Evolutionary conservation across 2,888 invertebrate genomes (phyloP), one percentile per base, ranked within the genome.

Genomic region (Lampropteryx suffumata): DNA sequence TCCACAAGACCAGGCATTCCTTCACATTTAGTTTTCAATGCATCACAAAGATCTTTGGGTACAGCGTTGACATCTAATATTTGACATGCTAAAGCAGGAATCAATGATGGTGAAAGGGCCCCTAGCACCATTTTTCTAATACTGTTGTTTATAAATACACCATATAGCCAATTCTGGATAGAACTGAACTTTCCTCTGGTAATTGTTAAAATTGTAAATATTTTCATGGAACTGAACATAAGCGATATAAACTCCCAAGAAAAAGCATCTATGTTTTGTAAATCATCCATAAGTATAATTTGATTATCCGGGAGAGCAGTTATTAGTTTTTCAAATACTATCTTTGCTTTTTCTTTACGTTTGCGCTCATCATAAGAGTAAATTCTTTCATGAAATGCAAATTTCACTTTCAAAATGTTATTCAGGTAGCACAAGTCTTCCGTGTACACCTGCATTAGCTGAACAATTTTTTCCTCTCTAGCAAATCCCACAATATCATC

Each of bases 61-160:
- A 93, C 91, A 0, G 91, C 93, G 37, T 82, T 74, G 0, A 93
- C 92, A 39, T 92, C 90, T 55, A 94, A 76, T 64, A 93, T 86
- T 76, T 93, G 92, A 59, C 94, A 94, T 21, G 92, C 91, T 21
- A 94, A 76, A 17, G 90, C 74, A 0, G 91, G 76, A 34, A 92
- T 77, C 72, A 82, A 81, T 1, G 70, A 59, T 0, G 73, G 49
- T 14, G 79, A 62, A 43, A 93, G 62, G 10, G 90, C 84, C 0
- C 72, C 72, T 41, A 93, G 64, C 3, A 79, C 69, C 30, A 87
- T 81, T 71, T 90, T 87, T 59, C 84, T 82, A 35, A 91, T 73
- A 41, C 68, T 77, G 45, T 69, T 71, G 44, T 79, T 78, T 30
- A 83, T 76, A 58, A 91, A 87, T 1, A 89, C 76, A 53, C 69